Conservation (phyloP, 2,888 invertebrate species). For the Melangyna quadrimaculata region DNA sequence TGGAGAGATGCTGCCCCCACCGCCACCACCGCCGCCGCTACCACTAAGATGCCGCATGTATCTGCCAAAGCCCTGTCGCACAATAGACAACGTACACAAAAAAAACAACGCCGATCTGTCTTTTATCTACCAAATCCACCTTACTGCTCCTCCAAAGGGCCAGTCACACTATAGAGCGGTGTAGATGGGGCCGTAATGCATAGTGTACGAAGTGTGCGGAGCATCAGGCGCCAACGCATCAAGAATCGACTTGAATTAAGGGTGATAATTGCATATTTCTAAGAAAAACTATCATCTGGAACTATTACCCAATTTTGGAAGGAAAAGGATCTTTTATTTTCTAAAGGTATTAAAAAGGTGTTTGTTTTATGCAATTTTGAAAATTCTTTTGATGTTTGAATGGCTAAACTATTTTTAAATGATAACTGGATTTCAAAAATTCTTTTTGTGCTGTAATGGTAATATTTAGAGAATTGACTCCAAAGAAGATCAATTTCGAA, state of each 20-base stretch:
- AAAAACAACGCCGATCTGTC: conserved; percentile 7
- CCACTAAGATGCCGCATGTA: conserved; percentile 40
- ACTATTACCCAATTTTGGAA: no score
- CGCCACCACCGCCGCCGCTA: conserved; percentile 33
- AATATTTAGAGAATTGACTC: no score
- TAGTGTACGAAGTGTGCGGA: not conserved
- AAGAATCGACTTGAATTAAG: not conserved
- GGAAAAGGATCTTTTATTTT: no score
- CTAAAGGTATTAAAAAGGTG: no score
- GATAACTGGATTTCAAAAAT: no score
- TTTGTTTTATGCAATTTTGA: no score
- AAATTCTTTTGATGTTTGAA: no score
- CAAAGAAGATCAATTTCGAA: no score
- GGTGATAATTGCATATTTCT: not conserved
- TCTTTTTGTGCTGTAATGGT: no score
- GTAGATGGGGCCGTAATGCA: not conserved
- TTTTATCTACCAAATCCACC: conserved; percentile 36
- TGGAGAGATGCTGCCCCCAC: conserved; percentile 51
- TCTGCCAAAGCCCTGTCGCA: conserved; percentile 38
- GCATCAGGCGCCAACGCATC: not conserved
- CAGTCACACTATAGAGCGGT: not conserved
- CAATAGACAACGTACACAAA: conserved; percentile 25
- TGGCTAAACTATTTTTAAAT: no score
- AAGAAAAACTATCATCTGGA: not conserved
- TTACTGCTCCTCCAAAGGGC: conserved; percentile 5